These are phyloP conservation scores for Atrina japonica DNA, from an alignment of 2,888 invertebrate genomes.

Conservation along the genomic window DNA sequence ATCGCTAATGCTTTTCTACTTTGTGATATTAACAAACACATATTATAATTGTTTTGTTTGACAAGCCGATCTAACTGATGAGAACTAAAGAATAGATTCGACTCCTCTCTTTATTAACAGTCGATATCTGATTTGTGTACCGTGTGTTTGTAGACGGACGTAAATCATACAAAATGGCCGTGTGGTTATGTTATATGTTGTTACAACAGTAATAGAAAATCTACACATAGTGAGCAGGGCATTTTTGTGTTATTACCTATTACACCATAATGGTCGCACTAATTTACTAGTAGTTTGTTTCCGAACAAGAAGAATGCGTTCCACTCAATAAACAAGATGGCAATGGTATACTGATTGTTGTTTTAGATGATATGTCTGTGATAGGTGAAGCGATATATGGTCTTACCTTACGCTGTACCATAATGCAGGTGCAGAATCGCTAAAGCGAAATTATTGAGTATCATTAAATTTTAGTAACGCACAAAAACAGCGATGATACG, in stretches of 20 bases:
- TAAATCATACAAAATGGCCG: constrained; percentile 35
- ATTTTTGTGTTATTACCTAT: too few species aligned
- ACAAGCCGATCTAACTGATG: constrained; percentile 37
- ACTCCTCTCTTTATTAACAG: constrained; percentile 33
- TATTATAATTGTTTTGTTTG: constrained; percentile 42
- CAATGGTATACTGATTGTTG: too few species aligned
- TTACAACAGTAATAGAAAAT: too few species aligned
- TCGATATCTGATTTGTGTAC: constrained; percentile 36
- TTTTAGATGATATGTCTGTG: too few species aligned
- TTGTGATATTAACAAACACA: constrained; percentile 41
- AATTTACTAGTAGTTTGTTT: too few species aligned
- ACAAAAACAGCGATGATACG: constrained; percentile 22
- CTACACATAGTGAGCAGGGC: too few species aligned
- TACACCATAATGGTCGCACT: too few species aligned
- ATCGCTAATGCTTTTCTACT: constrained; percentile 45
- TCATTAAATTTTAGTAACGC: constrained; percentile 21
- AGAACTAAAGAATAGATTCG: constrained; percentile 30
- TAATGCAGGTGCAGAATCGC: constrained; percentile 19
- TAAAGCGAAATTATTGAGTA: constrained; percentile 19
- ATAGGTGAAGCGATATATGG: too few species aligned
- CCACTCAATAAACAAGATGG: too few species aligned
- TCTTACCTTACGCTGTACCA: neutral
- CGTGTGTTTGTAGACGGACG: constrained; percentile 32
- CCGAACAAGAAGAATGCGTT: too few species aligned
- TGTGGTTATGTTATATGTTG: constrained; percentile 23